Conservation (phyloP, 2,113 vertebrate genomes). For the Acrocephalus arundinaceus region DNA sequence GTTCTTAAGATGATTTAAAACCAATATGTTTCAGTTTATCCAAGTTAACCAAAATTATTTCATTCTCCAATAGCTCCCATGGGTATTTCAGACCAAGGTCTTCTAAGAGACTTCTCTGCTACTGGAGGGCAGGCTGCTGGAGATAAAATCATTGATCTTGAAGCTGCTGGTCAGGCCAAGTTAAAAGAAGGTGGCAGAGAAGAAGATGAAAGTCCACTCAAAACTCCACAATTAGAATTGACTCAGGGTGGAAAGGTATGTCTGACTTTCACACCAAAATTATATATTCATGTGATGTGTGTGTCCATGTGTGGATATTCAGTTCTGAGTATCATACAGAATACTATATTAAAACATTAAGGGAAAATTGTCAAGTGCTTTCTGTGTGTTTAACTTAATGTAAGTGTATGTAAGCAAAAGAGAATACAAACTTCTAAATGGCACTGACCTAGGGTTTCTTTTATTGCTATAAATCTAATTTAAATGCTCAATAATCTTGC, state of each 20-base stretch:
- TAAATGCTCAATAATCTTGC: background rate
- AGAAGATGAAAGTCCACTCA: constrained; percentile 62
- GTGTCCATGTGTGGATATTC: background rate
- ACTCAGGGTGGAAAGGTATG: constrained; percentile 80
- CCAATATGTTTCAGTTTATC: background rate
- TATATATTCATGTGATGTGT: background rate
- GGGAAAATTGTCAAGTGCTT: background rate
- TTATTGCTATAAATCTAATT: background rate
- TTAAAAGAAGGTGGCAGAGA: constrained; percentile 63
- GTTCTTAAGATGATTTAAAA: background rate
- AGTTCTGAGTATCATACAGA: background rate
- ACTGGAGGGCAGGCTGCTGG: constrained; percentile 38
- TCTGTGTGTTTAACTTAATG: background rate
- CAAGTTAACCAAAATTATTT: background rate
- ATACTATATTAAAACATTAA: background rate
- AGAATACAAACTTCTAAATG: background rate
- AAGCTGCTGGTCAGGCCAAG: constrained; percentile 19
- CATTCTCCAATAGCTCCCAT: constrained; percentile 76
- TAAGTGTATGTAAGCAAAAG: background rate
- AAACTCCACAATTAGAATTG: constrained; percentile 64
- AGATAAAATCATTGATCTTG: constrained; percentile 53
- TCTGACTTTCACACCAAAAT: background rate
- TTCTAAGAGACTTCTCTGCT: constrained; percentile 62
- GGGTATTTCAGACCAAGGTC: constrained; percentile 80
- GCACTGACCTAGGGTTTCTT: background rate